Evolutionary conservation across 2,888 invertebrate genomes (phyloP), one percentile per base, ranked within the genome.

Genomic region (Meghimatium bilineatum): DNA sequence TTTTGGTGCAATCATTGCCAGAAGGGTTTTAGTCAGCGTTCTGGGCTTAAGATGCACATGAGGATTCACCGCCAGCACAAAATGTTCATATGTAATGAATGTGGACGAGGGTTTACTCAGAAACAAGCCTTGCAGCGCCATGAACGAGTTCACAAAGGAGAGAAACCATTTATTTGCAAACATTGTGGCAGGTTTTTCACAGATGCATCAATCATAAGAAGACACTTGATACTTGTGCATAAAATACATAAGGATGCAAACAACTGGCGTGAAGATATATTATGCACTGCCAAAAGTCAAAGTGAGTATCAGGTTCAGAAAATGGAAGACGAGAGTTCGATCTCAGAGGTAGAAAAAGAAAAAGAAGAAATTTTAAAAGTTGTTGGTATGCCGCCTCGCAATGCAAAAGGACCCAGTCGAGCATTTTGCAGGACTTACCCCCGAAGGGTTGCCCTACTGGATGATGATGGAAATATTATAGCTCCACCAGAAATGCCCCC

Each of bases 91-190:
- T 94, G 94, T 85, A 84, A 87, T 10, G 90, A 92, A 72, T 94
- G 94, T 88, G 93, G 93, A 44, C 91, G 93, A 80, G 93, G 92
- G 72, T 94, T 94, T 85, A 94, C 94, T 49, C 94, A 94, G 76
- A 92, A 94, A 52, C 94, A 94, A 85, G 91, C 94, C 38, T 88
- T 94, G 56, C 93, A 93, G 86, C 92, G 94, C 79, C 94, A 94
- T 86, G 91, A 92, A 80, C 90, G 94, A 88, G 92, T 93, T 88
- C 94, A 94, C 87, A 93, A 93, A 36, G 94, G 94, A 74, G 90
- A 93, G 63, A 90, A 93, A 71, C 91, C 91, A 38, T 94, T 93
- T 85, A 91, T 91, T n/a, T 94, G 94, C 86, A 91, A 91, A 60
- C 88, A 92, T 26, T 94, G 94, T 89, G 89, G 89, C 49, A 91